phyloP scores from a whole-genome alignment of 2,888 invertebrate genomes.

The Boloria selene region DNA sequence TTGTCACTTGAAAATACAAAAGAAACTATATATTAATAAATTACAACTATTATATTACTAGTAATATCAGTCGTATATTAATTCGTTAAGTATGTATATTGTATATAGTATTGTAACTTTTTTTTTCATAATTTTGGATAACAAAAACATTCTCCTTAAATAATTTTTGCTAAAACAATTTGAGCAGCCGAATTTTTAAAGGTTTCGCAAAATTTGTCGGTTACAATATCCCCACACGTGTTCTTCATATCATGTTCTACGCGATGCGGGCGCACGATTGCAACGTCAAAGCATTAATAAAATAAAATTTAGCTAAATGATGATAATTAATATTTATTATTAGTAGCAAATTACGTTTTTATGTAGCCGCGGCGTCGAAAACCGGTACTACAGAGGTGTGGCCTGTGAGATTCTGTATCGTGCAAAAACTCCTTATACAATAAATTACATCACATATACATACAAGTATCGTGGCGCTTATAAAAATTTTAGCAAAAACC shows the following conservation, averaged over 20 bases:
- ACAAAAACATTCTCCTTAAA: too few relatives aligned
- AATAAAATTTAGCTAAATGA: conserved; percentile 18
- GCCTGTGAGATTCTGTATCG: conserved; percentile 12
- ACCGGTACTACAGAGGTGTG: conserved; percentile 31
- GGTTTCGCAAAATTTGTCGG: conserved; percentile 13
- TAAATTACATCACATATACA: conserved; percentile 6
- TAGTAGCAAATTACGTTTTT: neutral
- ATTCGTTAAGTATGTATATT: too few relatives aligned
- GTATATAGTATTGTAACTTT: too few relatives aligned
- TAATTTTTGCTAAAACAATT: too few relatives aligned
- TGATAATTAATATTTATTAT: conserved; percentile 43
- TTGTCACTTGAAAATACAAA: neutral
- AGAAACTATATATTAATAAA: neutral
- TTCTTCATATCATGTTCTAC: conserved; percentile 6
- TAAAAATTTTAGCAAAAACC: neutral
- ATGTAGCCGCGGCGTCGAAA: conserved; percentile 1
- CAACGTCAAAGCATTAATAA: neutral
- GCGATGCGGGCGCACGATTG: conserved; percentile 5
- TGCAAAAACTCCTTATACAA: conserved; percentile 5
- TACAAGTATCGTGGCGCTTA: neutral
- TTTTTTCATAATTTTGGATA: too few relatives aligned
- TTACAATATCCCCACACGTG: conserved; percentile 16
- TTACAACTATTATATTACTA: neutral
- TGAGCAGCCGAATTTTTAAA: neutral
- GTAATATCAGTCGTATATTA: too few relatives aligned